phyloP scores from a whole-genome alignment of 2,888 invertebrate species.

The Leptura quadrifasciata region DNA sequence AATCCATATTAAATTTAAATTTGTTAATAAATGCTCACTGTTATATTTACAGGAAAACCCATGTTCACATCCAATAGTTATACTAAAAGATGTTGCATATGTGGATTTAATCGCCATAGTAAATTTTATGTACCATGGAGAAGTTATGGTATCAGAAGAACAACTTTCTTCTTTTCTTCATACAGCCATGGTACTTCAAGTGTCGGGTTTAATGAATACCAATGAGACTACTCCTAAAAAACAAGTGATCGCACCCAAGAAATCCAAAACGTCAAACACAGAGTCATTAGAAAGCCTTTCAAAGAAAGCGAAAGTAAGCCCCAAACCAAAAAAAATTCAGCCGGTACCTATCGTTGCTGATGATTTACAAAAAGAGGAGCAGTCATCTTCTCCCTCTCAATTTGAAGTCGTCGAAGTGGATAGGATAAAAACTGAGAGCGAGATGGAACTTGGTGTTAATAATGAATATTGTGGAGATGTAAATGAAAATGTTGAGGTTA shows the following conservation, averaged over 20 bases:
- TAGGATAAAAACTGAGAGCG: constrained; percentile 63
- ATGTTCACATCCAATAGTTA: constrained; percentile 84
- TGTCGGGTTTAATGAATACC: constrained; percentile 76
- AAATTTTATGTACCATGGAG: constrained; percentile 84
- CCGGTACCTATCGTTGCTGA: constrained; percentile 31
- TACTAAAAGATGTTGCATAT: constrained; percentile 81
- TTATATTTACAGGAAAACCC: constrained; percentile 79
- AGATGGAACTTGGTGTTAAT: constrained; percentile 47
- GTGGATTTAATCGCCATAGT: constrained; percentile 81
- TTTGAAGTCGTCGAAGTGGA: constrained; percentile 62
- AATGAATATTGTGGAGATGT: constrained; percentile 52
- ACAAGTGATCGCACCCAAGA: constrained; percentile 51
- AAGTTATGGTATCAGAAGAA: constrained; percentile 82
- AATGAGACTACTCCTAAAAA: constrained; percentile 56
- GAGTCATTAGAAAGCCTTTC: constrained; percentile 57
- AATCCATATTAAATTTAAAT: constrained; percentile 28
- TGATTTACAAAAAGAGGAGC: constrained; percentile 42
- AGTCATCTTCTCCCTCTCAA: constrained; percentile 39
- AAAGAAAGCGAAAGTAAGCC: constrained; percentile 60
- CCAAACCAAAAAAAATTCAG: constrained; percentile 54
- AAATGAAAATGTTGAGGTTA: constrained; percentile 64
- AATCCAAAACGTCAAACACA: constrained; percentile 52
- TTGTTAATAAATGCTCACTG: not conserved
- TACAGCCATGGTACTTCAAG: constrained; percentile 81
- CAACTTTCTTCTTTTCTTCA: constrained; percentile 80